Evolutionary conservation across 2,888 invertebrate genomes (phyloP).

Genomic region (Scaptomyza parva): DNA sequence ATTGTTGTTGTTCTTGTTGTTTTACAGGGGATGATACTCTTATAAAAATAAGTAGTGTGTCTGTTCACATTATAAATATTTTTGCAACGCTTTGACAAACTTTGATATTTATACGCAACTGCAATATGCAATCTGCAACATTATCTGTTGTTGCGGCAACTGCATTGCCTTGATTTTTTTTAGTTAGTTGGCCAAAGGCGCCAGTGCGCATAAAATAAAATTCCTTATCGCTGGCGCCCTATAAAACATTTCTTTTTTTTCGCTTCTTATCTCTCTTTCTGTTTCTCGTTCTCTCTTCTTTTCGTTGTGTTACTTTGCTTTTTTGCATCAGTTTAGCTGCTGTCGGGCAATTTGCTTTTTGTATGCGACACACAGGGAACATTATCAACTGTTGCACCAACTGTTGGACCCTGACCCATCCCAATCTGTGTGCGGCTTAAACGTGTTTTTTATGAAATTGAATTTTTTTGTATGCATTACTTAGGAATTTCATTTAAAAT

Average conservation of each 20-base stretch:
- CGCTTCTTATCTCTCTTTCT: conserved; percentile 1
- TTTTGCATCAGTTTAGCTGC: conserved; percentile 14
- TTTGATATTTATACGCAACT: conserved; percentile 20
- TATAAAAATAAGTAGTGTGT: conserved; percentile 3
- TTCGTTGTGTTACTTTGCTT: neutral
- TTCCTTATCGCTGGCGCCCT: conserved; percentile 53
- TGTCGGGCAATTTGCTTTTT: conserved; percentile 40
- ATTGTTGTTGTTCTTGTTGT: conserved; percentile 33
- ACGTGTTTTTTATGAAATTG: conserved; percentile 33
- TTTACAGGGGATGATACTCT: conserved; percentile 1
- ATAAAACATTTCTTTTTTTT: conserved; percentile 11
- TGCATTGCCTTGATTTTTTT: conserved; percentile 1
- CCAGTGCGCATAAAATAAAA: conserved; percentile 60
- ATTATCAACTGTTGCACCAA: conserved; percentile 44
- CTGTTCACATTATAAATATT: conserved; percentile 49
- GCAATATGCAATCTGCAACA: conserved; percentile 6
- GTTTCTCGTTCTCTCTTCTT: neutral
- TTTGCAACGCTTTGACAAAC: conserved; percentile 44
- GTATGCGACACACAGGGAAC: conserved; percentile 10
- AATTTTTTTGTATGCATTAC: conserved; percentile 34
- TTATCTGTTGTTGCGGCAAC: conserved; percentile 5
- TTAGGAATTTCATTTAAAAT: conserved; percentile 33
- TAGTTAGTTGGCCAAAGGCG: conserved; percentile 38
- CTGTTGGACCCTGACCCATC: conserved; percentile 39
- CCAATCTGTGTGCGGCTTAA: conserved; percentile 28